Base-by-base conservation (phyloP, 1,140 invertebrate species). In the Tetramorium alpestre region DNA sequence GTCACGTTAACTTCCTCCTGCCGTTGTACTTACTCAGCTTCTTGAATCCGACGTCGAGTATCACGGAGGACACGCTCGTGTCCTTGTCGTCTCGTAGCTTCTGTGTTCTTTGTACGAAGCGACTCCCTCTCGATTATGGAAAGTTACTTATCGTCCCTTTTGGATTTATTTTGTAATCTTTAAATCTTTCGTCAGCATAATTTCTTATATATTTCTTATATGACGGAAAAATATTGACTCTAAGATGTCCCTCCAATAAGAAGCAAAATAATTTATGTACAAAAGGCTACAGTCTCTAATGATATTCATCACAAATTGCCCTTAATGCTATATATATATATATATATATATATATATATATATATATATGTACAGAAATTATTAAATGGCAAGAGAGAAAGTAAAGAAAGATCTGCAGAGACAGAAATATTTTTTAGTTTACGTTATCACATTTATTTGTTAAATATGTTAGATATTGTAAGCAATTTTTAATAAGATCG, bases 51-150 rank as follows among this genome's bases (percentile, higher is more conserved):
- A 78, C 28, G 0, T 58, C 10, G 38, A 33, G 33, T 18, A 47
- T 33, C 25, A 22, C 22, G 5, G 3, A 82, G 10, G 5, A 81
- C 22, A 54, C 49, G 11, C 18, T 54, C 1, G 22, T 28, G 38
- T 44, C 25, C 49, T 58, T 58, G 51, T 73, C 51, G 51, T 73
- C 67, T 82, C 80, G 67, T 82, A 82, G 25, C 22, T 33, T 72
- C 11, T 60, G 25, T 22, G 10, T 49, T 25, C 25, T 11, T 75
- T 25, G 80, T 33, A 75, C 69, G 69, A 84, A 49, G 69, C 41
- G 69, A 75, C 54, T 16, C 16, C 54, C 22, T 58, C 16, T 58
- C 22, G 41, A 25, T 73, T 72, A 81, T 28, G 10, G 1, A 58
- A 58, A 73, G 7, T 73, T 82, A 47, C 25, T 60, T 33, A 10